Base-by-base conservation (phyloP, 2,888 invertebrate species). In the Melanargia galathea region DNA sequence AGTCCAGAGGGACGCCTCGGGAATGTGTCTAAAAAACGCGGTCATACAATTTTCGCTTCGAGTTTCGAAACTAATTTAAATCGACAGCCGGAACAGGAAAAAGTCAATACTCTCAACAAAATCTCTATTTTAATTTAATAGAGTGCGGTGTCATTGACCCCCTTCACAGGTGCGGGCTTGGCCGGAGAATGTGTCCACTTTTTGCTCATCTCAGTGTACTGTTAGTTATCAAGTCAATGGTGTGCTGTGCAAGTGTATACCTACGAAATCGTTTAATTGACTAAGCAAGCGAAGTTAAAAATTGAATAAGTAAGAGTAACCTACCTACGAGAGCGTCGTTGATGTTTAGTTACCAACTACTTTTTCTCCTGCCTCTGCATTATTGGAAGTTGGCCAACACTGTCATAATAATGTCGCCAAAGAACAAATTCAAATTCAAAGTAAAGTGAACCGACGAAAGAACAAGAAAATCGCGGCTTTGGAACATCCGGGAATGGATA, bases 91-190 rank as follows among this genome's bases (percentile, higher is more conserved):
- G 26, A 57, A 62, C 66, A 74, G 71, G 64, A 73, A 70, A 81
- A 82, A 76, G 81, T 72, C 74, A 76, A 80, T 82, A 81, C 79
- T 76, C 79, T 77, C 71, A 73, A 72, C 72, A 83, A 81, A 61
- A 63, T 57, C 76, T 75, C 76, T 77, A 80, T 81, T 84, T 84
- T 82, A 75, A 82, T 83, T 83, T 82, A 80, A 80, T 80, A 79
- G 78, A 77, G 76, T 75, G 71, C 57, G 58, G 72, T 63, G 72
- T 70, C 72, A 63, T 64, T 70, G 71, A 73, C 70, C 71, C 63
- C 46, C 49, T 46, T 18, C 55, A 63, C 63, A 65, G 60, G 57
- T 63, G 65, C 59, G 51, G 56, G 51, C n/a, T 55, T 51, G 40
- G 49, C 60, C 51, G 46, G 46, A 60, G 65, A 63, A 33, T 55